These are phyloP conservation scores for Habrosyne pyritoides DNA, from an alignment of 2,888 invertebrate species.

Conservation along the genomic window DNA sequence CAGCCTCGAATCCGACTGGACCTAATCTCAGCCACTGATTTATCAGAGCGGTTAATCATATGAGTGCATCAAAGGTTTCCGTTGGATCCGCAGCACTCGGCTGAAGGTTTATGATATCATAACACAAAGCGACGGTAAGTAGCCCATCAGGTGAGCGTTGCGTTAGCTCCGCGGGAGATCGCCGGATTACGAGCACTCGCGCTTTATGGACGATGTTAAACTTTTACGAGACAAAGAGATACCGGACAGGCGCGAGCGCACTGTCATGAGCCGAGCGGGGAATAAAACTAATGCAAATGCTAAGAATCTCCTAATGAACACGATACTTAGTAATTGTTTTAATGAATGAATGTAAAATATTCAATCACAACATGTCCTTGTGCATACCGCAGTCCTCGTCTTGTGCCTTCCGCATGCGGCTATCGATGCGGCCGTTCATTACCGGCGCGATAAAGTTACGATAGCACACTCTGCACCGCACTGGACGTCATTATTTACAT, in stretches of 20 bases:
- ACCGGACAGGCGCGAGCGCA: background rate
- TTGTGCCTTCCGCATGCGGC: background rate
- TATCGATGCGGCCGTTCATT: background rate
- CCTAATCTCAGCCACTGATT: background rate
- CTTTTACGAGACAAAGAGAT: constrained; percentile 16
- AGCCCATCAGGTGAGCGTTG: background rate
- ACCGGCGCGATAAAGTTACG: background rate
- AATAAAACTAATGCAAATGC: too few species aligned
- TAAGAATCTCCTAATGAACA: too few species aligned
- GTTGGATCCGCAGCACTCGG: background rate
- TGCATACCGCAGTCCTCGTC: background rate
- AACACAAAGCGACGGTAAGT: constrained; percentile 2
- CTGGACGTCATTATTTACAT: background rate
- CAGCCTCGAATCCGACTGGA: background rate
- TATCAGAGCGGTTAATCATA: background rate
- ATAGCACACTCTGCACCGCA: background rate
- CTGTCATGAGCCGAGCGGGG: background rate
- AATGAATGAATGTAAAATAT: background rate
- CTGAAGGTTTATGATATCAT: background rate
- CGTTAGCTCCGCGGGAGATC: background rate
- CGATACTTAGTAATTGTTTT: too few species aligned
- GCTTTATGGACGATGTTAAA: constrained; percentile 17
- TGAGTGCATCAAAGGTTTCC: background rate
- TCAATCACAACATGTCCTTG: background rate
- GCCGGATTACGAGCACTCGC: constrained; percentile 4